Evolutionary conservation across 2,113 vertebrate genomes (phyloP), one percentile per base, ranked within the genome.

Genomic region (Passer domesticus): DNA sequence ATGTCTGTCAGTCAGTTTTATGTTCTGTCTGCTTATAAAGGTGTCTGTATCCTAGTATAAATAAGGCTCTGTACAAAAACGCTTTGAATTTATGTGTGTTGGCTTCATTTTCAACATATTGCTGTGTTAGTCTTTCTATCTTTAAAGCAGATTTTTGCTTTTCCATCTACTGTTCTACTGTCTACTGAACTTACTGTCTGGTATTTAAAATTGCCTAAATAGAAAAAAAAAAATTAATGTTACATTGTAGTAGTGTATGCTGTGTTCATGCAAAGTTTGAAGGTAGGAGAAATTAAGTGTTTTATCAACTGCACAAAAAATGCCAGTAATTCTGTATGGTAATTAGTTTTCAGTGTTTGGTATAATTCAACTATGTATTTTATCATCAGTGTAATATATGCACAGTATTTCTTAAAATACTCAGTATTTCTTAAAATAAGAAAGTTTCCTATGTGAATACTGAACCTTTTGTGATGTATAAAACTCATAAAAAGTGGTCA

Each of bases 21-120:
- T 86, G 67, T 92, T 96, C 95, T 85, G 85, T 89, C 83, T 93
- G 70, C 41, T 55, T 72, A 87, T 76, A 88, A 93, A 95, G 78
- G 92, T 96, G 93, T 91, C 95, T 96, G 88, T 95, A 94, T 90
- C 58, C 89, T 93, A 89, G 33, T 89, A 91, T 92, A 97, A 97
- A 97, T 87, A 97, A 84, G 79, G 20, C 9, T 94, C 70, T 94
- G 19, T 94, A 76, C 63, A 95, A 96, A 93, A 94, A 74, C 17
- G 14, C 70, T 93, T 95, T 84, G 78, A 93, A 95, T 97, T 93
- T 95, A 83, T 97, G 62, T 97, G 43, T 89, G 84, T 94, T 96
- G 91, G 67, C 79, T 87, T 96, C 31, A 83, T 47, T 82, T 95
- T 95, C 74, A 82, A 66, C 73, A 56, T 90, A 87, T 6, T 92